phyloP scores from a whole-genome alignment of 2,797 vertebrate genomes.

The Melanotaenia nigrans region DNA sequence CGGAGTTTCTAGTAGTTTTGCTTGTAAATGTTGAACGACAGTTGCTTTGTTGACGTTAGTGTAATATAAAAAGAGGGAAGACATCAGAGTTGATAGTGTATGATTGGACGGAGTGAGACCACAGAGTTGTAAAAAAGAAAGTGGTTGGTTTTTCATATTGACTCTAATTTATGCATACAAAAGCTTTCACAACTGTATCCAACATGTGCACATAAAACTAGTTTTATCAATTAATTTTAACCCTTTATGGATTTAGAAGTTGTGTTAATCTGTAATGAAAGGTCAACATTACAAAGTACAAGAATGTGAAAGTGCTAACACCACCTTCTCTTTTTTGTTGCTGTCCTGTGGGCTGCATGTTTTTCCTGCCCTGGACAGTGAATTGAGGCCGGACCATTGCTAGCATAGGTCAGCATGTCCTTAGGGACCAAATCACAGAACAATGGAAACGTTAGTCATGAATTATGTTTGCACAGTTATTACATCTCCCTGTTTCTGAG shows the following conservation, averaged over 20 bases:
- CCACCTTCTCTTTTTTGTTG: not conserved
- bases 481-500: constrained; percentile 24
- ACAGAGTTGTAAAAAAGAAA: too few relatives aligned
- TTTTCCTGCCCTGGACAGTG: constrained; percentile 7
- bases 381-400: constrained; percentile 10
- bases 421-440: constrained; percentile 44
- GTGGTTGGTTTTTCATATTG: too few relatives aligned
- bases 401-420: constrained; percentile 31
- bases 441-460: constrained; percentile 60
- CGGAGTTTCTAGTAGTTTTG: not conserved
- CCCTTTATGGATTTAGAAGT: not conserved
- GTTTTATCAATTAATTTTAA: not conserved
- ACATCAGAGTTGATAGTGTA: not conserved
- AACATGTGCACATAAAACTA: not conserved
- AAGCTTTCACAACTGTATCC: too few relatives aligned
- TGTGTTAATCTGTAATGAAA: not conserved
- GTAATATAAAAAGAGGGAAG: not conserved
- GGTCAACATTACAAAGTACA: not conserved
- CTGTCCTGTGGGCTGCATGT: not conserved
- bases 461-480: constrained; percentile 52
- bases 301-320: not conserved
- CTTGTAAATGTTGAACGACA: not conserved
- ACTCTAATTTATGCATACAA: too few relatives aligned
- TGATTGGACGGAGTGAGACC: too few relatives aligned
- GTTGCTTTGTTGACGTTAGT: not conserved